Evolutionary conservation across 2,888 invertebrate species (phyloP).

Genomic region (Caenorhabditis plicata): DNA sequence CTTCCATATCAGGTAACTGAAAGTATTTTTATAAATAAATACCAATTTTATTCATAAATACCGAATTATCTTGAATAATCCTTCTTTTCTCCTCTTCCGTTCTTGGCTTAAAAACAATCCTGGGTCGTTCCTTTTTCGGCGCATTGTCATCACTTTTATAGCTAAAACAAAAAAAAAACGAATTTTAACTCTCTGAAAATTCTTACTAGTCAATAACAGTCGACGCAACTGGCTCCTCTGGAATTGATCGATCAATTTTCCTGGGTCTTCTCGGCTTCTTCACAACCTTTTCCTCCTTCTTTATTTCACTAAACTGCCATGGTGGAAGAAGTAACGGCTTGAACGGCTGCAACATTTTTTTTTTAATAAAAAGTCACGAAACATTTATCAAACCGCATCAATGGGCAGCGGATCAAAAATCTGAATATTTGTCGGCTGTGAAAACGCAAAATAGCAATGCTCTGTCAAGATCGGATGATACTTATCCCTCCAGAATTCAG

Average conservation of each 20-base stretch:
- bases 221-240: no score
- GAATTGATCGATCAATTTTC: constrained; percentile 3
- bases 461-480: constrained; percentile 26
- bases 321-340: constrained; percentile 13
- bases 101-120: constrained; percentile 7
- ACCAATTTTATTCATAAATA: no score
- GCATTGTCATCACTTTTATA: no score
- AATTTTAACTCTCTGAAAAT: no score
- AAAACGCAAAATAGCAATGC: constrained; percentile 23
- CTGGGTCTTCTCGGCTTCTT: constrained; percentile 1
- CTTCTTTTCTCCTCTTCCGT: constrained; percentile 7
- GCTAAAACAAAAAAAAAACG: no score
- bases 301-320: no score
- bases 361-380: no score
- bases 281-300: background rate
- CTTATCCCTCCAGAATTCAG: constrained; percentile 1
- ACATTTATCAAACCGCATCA: no score
- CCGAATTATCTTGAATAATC: constrained; percentile 10
- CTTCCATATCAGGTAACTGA: constrained; percentile 31
- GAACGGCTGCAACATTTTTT: no score
- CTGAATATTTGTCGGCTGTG: constrained; percentile 1
- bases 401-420: constrained; percentile 10
- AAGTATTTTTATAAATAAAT: no score
- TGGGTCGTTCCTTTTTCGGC: no score
- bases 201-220: no score